Evolutionary conservation across 2,888 invertebrate genomes (phyloP).

Genomic region (Osedax frankpressi): DNA sequence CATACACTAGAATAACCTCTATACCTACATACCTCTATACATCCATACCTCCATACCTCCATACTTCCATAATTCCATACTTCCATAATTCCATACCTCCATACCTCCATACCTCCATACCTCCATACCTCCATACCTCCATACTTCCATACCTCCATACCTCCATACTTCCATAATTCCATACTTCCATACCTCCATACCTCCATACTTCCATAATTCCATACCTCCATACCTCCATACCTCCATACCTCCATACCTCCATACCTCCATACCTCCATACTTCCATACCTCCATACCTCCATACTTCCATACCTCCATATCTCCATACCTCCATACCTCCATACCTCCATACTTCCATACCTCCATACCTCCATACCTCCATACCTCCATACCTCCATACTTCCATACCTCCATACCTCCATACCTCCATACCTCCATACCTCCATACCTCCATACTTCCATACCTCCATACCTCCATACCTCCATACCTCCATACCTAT

Average conservation of each 20-base stretch:
- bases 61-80: no score
- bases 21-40: background rate
- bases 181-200: background rate
- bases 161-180: background rate
- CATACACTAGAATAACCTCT: no score
- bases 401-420: no score
- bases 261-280: no score
- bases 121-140: background rate
- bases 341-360: no score
- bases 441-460: no score
- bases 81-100: background rate
- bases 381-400: no score
- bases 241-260: background rate
- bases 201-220: no score
- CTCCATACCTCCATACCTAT: background rate
- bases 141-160: no score
- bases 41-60: background rate
- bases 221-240: background rate
- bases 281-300: no score
- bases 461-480: background rate
- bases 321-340: background rate
- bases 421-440: background rate
- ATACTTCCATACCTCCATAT: no score
- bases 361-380: background rate
- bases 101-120: background rate